These are phyloP conservation scores for Cabera pusaria DNA, from an alignment of 2,888 invertebrate species.

Conservation along the genomic window DNA sequence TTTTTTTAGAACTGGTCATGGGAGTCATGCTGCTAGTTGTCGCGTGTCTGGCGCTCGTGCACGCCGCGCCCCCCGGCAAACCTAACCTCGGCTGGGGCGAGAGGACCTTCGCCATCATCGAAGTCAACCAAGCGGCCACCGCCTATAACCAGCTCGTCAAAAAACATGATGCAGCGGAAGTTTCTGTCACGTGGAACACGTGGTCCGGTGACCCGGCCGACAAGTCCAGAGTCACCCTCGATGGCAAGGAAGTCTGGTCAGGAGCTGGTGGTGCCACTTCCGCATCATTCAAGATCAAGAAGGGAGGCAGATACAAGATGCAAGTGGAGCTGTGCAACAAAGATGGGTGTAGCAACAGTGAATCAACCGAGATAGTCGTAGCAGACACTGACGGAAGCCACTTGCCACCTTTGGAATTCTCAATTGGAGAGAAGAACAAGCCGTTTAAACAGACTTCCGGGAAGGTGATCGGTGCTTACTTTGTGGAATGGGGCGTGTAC, in stretches of 20 bases:
- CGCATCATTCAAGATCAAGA: slow-evolving; percentile 71
- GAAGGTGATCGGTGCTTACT: slow-evolving; percentile 74
- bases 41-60: slow-evolving; percentile 45
- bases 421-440: slow-evolving; percentile 69
- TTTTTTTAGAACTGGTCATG: slow-evolving; percentile 73
- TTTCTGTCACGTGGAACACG: slow-evolving; percentile 75
- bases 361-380: slow-evolving; percentile 68
- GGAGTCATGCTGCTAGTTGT: slow-evolving; percentile 55
- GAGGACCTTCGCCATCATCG: slow-evolving; percentile 71
- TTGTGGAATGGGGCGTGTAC: slow-evolving; percentile 79
- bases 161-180: slow-evolving; percentile 67
- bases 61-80: slow-evolving; percentile 64
- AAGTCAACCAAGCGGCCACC: slow-evolving; percentile 77
- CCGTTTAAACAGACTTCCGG: slow-evolving; percentile 76
- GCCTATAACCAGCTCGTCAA: slow-evolving; percentile 76
- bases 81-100: slow-evolving; percentile 76
- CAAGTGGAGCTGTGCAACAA: slow-evolving; percentile 68
- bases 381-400: slow-evolving; percentile 80
- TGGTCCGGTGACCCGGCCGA: slow-evolving; percentile 74
- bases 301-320: slow-evolving; percentile 74
- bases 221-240: slow-evolving; percentile 59
- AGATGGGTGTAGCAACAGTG: slow-evolving; percentile 70
- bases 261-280: slow-evolving; percentile 60
- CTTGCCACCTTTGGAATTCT: slow-evolving; percentile 66
- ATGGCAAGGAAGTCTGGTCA: slow-evolving; percentile 67